phyloP scores from a whole-genome alignment of 2,888 invertebrate species.

The Phengaris alcon region DNA sequence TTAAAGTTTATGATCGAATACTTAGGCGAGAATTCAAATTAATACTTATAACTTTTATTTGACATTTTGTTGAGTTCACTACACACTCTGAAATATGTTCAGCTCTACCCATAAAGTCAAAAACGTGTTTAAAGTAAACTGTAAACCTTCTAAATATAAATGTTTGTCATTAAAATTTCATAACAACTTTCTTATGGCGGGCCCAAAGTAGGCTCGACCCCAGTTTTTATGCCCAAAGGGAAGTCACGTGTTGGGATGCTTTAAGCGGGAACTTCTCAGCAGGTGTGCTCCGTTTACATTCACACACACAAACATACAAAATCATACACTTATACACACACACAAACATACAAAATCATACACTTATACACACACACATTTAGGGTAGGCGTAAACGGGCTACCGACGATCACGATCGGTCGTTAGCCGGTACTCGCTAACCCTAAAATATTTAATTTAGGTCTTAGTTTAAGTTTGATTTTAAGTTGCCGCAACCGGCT shows the following conservation, averaged over 20 bases:
- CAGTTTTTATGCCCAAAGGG: conserved; percentile 5
- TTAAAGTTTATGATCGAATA: too few species aligned
- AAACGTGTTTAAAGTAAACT: neutral
- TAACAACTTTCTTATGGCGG: conserved; percentile 6
- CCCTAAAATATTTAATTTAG: too few species aligned
- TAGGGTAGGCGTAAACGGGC: neutral
- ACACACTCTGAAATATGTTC: neutral
- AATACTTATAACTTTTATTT: too few species aligned
- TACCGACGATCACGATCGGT: neutral
- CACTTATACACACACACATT: neutral
- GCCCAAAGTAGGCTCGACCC: neutral
- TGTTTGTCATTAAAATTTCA: conserved; percentile 5
- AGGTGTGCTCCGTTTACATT: conserved; percentile 47
- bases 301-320: conserved; percentile 44
- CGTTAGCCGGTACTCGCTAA: neutral
- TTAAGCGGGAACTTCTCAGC: conserved; percentile 39
- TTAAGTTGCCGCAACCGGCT: too few species aligned
- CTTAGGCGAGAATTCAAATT: too few species aligned
- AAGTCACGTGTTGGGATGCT: conserved; percentile 31
- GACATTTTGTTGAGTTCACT: neutral
- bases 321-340: neutral
- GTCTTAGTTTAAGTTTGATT: too few species aligned
- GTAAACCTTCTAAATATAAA: neutral
- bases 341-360: conserved; percentile 36
- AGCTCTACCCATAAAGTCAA: neutral